These are phyloP conservation scores for Chrysolina haemoptera DNA, from an alignment of 2,888 invertebrate species.

Conservation along the genomic window DNA sequence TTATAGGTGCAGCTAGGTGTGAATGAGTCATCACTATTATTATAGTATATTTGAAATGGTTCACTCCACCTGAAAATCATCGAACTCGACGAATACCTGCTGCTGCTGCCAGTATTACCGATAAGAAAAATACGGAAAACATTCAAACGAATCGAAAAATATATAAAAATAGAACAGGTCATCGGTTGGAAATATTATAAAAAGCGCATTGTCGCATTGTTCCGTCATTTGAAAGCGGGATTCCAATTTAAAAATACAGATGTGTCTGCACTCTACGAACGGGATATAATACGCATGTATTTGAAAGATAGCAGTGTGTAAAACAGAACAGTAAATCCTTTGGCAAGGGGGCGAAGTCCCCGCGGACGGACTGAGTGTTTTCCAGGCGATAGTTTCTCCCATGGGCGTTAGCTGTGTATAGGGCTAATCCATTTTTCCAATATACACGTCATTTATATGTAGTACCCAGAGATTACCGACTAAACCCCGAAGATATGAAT, in stretches of 20 bases:
- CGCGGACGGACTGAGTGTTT: slow-evolving; percentile 63
- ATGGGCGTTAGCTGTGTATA: slow-evolving; percentile 57
- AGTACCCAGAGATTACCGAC: slow-evolving; percentile 63
- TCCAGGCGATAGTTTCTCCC: slow-evolving; percentile 67
- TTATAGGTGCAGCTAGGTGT: no score
- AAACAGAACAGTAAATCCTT: slow-evolving; percentile 54
- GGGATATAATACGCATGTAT: slow-evolving; percentile 46
- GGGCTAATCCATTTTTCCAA: slow-evolving; percentile 69
- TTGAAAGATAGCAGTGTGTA: slow-evolving; percentile 51
- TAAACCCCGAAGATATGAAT: slow-evolving; percentile 57
- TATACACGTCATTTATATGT: slow-evolving; percentile 68
- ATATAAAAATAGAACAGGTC: slow-evolving; percentile 29
- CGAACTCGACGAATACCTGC: neutral
- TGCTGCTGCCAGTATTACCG: neutral
- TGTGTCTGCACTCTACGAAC: slow-evolving; percentile 31
- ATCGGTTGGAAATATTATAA: slow-evolving; percentile 35
- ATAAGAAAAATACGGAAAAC: slow-evolving; percentile 1
- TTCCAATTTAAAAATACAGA: slow-evolving; percentile 48
- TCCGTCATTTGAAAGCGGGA: slow-evolving; percentile 35
- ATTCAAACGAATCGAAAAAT: slow-evolving; percentile 20
- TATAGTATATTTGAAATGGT: neutral
- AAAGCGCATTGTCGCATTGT: slow-evolving; percentile 37
- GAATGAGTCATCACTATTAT: neutral
- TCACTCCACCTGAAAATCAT: neutral
- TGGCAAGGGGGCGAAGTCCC: slow-evolving; percentile 55